Percentiles rank a stretch among this genome's conserved stretches.
Conservation (phyloP, 2,797 vertebrate genomes). For the Sebastes miniatus region DNA sequence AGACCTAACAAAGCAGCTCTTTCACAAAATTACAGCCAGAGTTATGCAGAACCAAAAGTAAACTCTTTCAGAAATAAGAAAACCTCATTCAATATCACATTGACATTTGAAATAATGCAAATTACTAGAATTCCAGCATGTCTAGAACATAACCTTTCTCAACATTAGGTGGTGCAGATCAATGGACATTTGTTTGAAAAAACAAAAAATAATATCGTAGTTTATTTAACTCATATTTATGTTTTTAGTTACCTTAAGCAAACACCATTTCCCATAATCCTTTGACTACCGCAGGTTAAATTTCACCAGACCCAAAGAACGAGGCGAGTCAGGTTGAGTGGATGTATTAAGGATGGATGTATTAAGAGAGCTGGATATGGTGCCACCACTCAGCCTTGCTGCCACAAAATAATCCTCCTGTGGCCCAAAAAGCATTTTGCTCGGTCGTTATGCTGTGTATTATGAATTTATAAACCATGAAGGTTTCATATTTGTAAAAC, state of each 20-base stretch:
- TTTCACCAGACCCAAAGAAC: background rate
- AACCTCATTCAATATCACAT: background rate
- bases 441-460: background rate
- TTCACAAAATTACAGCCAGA: background rate
- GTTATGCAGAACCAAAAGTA: background rate
- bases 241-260: background rate
- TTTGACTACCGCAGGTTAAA: background rate
- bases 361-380: background rate
- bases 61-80: background rate
- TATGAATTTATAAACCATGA: background rate
- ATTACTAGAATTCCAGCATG: background rate
- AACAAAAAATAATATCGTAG: background rate
- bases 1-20: background rate
- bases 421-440: background rate
- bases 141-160: background rate
- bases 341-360: background rate
- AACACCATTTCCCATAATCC: background rate
- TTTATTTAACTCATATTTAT: background rate
- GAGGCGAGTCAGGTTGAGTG: background rate
- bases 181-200: background rate
- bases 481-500: no score
- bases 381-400: background rate
- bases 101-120: background rate
- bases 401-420: background rate
- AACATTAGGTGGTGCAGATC: background rate